Evolutionary conservation across 2,113 vertebrate genomes (phyloP).

Genomic region (Cochlearius cochlearius): DNA sequence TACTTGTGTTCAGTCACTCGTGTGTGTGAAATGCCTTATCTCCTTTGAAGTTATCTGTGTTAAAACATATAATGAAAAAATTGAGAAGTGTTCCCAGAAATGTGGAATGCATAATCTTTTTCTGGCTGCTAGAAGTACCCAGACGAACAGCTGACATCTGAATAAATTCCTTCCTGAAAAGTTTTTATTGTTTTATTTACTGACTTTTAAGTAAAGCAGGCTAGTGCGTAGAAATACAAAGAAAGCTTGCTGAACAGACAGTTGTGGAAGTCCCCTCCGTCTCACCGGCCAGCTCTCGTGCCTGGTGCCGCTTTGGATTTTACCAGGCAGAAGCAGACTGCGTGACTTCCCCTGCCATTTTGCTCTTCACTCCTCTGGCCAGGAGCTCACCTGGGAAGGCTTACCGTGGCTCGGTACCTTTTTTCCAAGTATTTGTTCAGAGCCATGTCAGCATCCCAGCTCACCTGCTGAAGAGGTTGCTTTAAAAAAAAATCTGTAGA

Average conservation of each 20-base stretch:
- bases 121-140: not conserved
- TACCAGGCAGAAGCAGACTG: not conserved
- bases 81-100: not conserved
- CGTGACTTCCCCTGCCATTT: not conserved
- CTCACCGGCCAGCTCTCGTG: not conserved
- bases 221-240: accelerated
- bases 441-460: not conserved
- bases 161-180: not conserved
- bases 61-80: not conserved
- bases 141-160: not conserved
- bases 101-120: not conserved
- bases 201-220: not conserved
- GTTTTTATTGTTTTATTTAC: not conserved
- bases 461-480: not conserved
- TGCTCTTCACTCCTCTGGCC: not conserved
- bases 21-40: not conserved
- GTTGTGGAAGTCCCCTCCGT: not conserved
- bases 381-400: not conserved
- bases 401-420: not conserved
- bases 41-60: not conserved
- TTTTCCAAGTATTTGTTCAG: not conserved
- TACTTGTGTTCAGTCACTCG: not conserved
- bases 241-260: not conserved
- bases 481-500: not conserved
- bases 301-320: accelerated